Conservation (phyloP, 2,888 invertebrate species). For the Spisula solida region DNA sequence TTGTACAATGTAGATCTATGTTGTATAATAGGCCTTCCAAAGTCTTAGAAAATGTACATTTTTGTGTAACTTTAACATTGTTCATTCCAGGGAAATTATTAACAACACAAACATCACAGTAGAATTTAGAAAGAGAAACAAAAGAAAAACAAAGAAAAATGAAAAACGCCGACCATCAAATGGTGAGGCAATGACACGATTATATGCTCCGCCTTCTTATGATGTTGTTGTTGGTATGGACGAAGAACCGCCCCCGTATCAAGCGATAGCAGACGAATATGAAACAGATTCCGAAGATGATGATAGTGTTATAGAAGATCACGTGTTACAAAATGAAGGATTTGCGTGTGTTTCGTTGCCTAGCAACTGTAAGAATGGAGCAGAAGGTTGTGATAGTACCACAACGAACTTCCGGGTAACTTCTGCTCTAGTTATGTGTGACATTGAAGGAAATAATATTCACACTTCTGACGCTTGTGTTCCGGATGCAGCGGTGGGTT, state of each 20-base stretch:
- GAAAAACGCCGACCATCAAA: constrained; percentile 39
- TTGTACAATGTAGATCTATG: no score
- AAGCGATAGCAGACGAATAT: constrained; percentile 54
- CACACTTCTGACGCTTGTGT: neutral
- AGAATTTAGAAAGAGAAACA: constrained; percentile 49
- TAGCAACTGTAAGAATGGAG: neutral
- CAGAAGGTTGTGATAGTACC: neutral
- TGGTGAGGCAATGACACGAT: constrained; percentile 60
- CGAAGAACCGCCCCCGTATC: constrained; percentile 74
- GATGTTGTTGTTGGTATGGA: constrained; percentile 75
- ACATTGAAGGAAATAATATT: constrained; percentile 56
- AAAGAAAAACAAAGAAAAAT: constrained; percentile 30
- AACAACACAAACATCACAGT: constrained; percentile 56
- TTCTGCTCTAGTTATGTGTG: constrained; percentile 64
- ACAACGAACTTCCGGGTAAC: constrained; percentile 35
- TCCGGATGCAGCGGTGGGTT: neutral
- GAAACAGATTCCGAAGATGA: constrained; percentile 55
- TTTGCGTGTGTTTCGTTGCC: constrained; percentile 30
- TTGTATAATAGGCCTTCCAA: no score
- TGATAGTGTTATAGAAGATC: constrained; percentile 46
- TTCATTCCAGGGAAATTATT: constrained; percentile 52
- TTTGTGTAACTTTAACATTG: neutral
- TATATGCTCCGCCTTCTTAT: constrained; percentile 79
- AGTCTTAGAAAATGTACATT: no score
- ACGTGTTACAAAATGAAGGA: constrained; percentile 14